Percentiles rank a stretch among this genome's conserved stretches.
These are phyloP conservation scores for Zonitis immaculata DNA, from an alignment of 2,888 invertebrate species.

Conservation along the genomic window DNA sequence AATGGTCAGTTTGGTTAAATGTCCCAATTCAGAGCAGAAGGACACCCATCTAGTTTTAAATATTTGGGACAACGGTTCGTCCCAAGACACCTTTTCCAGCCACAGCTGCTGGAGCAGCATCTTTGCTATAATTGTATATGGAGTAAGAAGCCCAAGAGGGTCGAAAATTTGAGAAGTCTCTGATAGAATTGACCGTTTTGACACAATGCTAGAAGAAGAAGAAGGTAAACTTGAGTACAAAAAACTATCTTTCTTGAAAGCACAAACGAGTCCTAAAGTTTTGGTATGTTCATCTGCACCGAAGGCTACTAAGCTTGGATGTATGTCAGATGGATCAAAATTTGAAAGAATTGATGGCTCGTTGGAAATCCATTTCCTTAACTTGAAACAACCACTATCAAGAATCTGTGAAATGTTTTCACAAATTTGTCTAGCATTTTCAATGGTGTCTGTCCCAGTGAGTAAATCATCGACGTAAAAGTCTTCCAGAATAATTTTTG, in stretches of 20 bases:
- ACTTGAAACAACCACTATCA: conserved; percentile 5
- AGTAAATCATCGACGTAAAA: conserved; percentile 21
- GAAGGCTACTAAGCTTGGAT: too few species aligned
- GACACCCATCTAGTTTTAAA: conserved; percentile 10
- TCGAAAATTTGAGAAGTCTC: conserved; percentile 11
- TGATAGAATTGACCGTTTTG: conserved; percentile 13
- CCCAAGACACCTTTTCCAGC: conserved; percentile 13
- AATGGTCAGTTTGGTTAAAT: neutral
- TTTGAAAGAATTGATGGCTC: too few species aligned
- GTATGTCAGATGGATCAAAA: too few species aligned
- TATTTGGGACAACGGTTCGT: conserved; percentile 13
- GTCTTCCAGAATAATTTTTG: neutral
- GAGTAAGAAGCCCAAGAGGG: conserved; percentile 11
- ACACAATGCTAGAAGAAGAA: too few species aligned
- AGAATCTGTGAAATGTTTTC: conserved; percentile 6
- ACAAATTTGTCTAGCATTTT: conserved; percentile 2
- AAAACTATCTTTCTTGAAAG: too few species aligned
- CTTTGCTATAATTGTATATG: conserved; percentile 8
- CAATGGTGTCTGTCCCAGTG: conserved; percentile 6
- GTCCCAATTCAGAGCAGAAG: conserved; percentile 6
- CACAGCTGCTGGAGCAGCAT: conserved; percentile 14
- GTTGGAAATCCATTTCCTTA: conserved; percentile 10
- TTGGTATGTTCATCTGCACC: too few species aligned
- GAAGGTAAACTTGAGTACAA: too few species aligned
- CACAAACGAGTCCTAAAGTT: too few species aligned